Conservation (phyloP, 2,113 vertebrate species). For the Gymnarchus niloticus region DNA sequence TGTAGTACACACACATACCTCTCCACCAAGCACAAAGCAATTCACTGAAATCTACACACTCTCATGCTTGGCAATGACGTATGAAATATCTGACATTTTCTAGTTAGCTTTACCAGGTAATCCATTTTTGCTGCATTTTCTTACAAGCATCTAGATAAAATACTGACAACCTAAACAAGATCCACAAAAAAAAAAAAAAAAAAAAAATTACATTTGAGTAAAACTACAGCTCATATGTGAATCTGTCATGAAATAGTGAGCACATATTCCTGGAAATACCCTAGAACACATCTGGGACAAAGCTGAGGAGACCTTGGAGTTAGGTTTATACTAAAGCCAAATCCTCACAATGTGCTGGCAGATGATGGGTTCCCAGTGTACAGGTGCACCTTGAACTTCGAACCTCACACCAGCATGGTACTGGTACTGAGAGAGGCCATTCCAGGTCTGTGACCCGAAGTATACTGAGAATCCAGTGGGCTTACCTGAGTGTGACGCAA, state of each 20-base stretch:
- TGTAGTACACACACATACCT: not conserved
- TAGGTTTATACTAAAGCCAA: no score
- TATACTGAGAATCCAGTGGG: not conserved
- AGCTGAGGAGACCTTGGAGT: no score
- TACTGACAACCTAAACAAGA: no score
- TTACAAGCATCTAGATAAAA: no score
- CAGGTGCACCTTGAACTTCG: no score
- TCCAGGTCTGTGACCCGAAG: not conserved
- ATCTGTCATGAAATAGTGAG: no score
- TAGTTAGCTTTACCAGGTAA: not conserved
- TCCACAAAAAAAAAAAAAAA: no score
- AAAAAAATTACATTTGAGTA: not conserved
- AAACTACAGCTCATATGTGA: no score
- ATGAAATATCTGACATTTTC: not conserved
- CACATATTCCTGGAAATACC: no score
- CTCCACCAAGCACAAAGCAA: not conserved
- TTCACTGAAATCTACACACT: not conserved
- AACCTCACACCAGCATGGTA: not conserved
- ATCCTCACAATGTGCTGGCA: no score
- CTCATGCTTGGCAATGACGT: not conserved
- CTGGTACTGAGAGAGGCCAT: not conserved
- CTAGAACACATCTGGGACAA: no score
- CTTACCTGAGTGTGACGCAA: conserved; percentile 80
- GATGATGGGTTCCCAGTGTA: no score
- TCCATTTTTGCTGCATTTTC: not conserved